Evolutionary conservation across 2,888 invertebrate genomes (phyloP).

Genomic region (Melanargia galathea): DNA sequence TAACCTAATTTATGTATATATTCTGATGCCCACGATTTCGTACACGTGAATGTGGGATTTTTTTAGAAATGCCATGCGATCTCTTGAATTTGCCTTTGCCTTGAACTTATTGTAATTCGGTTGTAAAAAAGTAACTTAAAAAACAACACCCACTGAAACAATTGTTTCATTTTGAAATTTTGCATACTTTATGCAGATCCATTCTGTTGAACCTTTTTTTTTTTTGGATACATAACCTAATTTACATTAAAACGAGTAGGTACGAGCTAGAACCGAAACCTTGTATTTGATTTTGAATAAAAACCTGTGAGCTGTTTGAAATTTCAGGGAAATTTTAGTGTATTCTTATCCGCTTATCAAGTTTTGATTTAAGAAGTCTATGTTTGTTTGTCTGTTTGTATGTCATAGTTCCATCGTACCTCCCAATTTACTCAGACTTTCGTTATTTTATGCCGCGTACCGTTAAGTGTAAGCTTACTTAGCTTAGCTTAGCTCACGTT

Average conservation of each 20-base stretch:
- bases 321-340: background rate
- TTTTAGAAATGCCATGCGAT: too few species aligned
- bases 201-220: conserved; percentile 6
- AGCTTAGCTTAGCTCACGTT: too few species aligned
- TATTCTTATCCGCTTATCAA: background rate
- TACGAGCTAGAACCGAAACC: background rate
- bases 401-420: too few species aligned
- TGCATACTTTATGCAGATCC: background rate
- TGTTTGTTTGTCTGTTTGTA: background rate
- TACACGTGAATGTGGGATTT: too few species aligned
- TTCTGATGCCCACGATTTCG: too few species aligned
- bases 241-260: conserved; percentile 19
- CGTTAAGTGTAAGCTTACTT: too few species aligned
- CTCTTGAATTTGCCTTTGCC: too few species aligned
- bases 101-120: too few species aligned
- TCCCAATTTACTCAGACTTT: too few species aligned
- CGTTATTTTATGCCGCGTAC: background rate
- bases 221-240: background rate
- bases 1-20: too few species aligned
- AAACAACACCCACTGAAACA: background rate
- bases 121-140: too few species aligned
- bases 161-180: background rate
- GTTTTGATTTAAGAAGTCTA: background rate
- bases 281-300: background rate
- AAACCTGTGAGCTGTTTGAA: background rate